Base-by-base conservation (phyloP, 2,113 vertebrate species). In the Natator depressus region DNA sequence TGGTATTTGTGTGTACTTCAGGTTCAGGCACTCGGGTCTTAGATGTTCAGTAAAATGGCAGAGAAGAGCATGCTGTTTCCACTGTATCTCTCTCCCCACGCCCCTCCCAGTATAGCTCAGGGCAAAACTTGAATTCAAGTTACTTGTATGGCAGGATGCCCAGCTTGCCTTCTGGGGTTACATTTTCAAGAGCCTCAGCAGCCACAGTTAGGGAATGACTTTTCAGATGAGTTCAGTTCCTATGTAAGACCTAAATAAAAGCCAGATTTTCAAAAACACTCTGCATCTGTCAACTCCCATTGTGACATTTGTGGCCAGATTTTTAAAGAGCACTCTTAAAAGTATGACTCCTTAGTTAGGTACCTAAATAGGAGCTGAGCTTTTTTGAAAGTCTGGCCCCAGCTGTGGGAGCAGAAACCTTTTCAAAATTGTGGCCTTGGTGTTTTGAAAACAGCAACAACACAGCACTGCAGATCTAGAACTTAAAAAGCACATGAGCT, bases 351-450 rank as follows among this genome's bases (percentile, higher is more conserved):
- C 5, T 78, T 54, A 29, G 6, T 0, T 2, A 13, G 35, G 35
- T 9, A 20, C 29, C 24, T 11, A 50, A 80, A 50, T 42, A 38
- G 42, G 46, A 10, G 9, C 31, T 2, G 1, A 46, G 27, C 3
- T 1, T 20, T 62, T 22, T 72, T 72, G 35, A 72, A 38, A 72
- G 6, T 22, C n/a, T 47, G 65, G 65, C 27, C 25, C 5, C 10
- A 8, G 53, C 24, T 78, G 80, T n/a, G 12, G 12, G 22, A 29
- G 2, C 7, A 3, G 38, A 47, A 49, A 57, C 54, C 8, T 17
- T 69, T 31, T n/a, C 3, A 7, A 81, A 80, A 6, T n/a, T 19
- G 27, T 12, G n/a, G 46, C 4, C 10, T 4, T 8, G 0, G 1
- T 6, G 50, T 51, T 82, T 59, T 17, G 10, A 20, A 84, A 72